A percentile compares a stretch with the other conserved stretches of the same genome.
These are phyloP conservation scores for Crotalus adamanteus DNA, from an alignment of 2,797 vertebrate species.

Conservation along the genomic window DNA sequence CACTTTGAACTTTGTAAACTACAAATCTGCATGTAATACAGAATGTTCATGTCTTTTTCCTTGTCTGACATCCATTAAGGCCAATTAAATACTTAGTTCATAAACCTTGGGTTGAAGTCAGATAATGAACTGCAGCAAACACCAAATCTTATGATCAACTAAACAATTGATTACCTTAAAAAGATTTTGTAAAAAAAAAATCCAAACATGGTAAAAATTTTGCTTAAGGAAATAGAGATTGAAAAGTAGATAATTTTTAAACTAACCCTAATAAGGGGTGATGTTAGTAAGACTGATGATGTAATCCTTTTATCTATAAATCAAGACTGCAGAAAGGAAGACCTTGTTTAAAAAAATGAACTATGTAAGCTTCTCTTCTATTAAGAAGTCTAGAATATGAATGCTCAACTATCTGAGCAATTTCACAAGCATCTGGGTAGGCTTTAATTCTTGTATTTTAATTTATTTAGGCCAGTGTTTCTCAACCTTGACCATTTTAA, in stretches of 20 bases:
- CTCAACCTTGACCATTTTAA: no score
- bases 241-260: neutral
- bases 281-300: neutral
- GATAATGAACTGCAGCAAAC: neutral
- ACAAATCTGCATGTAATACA: neutral
- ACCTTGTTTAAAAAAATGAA: neutral
- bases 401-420: neutral
- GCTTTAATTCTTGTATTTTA: neutral
- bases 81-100: neutral
- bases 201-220: neutral
- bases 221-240: neutral
- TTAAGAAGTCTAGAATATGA: neutral
- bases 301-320: neutral
- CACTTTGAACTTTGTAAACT: neutral
- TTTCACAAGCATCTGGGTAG: neutral
- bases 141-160: neutral
- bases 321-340: neutral
- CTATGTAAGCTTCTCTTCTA: neutral
- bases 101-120: neutral
- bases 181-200: neutral
- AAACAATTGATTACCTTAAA: neutral
- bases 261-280: neutral
- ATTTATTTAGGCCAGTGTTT: neutral
- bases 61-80: neutral
- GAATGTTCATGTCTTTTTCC: neutral